These are phyloP conservation scores for Epirrita christyi DNA, from an alignment of 2,888 invertebrate genomes.

Conservation along the genomic window DNA sequence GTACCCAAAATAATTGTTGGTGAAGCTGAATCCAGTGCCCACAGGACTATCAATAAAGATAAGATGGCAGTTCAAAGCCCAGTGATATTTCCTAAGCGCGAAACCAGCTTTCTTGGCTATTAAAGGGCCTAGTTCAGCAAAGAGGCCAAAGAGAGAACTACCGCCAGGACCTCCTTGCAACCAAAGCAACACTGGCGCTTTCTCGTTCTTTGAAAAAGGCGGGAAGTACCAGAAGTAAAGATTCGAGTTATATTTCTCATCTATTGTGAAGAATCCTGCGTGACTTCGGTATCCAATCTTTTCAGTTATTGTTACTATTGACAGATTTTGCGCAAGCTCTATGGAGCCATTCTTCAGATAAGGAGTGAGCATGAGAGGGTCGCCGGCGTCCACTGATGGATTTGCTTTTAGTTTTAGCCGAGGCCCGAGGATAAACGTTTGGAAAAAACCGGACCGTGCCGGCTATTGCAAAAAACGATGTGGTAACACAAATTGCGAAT, in stretches of 20 bases:
- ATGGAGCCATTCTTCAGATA: constrained; percentile 80
- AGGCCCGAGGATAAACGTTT: constrained; percentile 67
- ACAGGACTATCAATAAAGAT: constrained; percentile 88
- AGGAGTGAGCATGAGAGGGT: constrained; percentile 85
- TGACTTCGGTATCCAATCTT: constrained; percentile 78
- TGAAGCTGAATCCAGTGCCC: constrained; percentile 87
- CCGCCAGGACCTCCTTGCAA: constrained; percentile 86
- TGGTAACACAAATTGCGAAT: background rate
- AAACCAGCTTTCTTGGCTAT: constrained; percentile 67
- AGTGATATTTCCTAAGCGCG: constrained; percentile 75
- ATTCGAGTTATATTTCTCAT: constrained; percentile 82
- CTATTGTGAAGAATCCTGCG: constrained; percentile 86
- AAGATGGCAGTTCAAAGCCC: constrained; percentile 84
- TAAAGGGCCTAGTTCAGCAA: constrained; percentile 86
- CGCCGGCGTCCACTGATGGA: constrained; percentile 50
- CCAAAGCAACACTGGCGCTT: constrained; percentile 83
- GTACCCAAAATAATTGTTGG: constrained; percentile 79
- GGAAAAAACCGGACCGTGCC: constrained; percentile 14
- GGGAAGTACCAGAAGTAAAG: constrained; percentile 88
- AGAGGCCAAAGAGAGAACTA: constrained; percentile 82
- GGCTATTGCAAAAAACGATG: constrained; percentile 2
- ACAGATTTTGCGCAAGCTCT: constrained; percentile 71
- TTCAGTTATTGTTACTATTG: constrained; percentile 63
- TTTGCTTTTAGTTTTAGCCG: constrained; percentile 57
- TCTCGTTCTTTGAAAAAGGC: constrained; percentile 64